Base-by-base conservation (phyloP, 2,888 invertebrate genomes). In the Pandemis cinnamomeana region DNA sequence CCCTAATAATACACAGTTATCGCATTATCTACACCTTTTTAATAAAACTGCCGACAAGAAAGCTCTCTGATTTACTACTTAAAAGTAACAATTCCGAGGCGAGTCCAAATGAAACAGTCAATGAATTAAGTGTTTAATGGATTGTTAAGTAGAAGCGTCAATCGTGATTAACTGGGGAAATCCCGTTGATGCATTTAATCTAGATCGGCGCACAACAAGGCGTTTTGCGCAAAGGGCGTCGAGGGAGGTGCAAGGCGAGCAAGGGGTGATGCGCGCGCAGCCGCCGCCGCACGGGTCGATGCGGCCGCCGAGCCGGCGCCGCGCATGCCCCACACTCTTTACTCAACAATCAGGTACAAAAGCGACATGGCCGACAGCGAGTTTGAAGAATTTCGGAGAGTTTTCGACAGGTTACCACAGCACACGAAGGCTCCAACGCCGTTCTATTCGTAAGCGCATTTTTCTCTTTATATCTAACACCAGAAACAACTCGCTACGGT, bases 321-420 rank as follows among this genome's bases (percentile, higher is more conserved):
- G 89, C 91, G 93, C 93, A 90, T 91, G 92, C 90, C 90, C 77
- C 75, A 79, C 80, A 76, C 79, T 82, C 80, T 83, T 78, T 82
- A 80, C 79, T 81, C 80, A 81, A 96, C 97, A 93, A 97, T 97
- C 97, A 97, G 97, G 86, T 90, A 91, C 86, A 86, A 87, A 87
- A 92, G 87, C 95, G 95, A 95, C 94, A 98, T 98, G 98, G 98
- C 98, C 86, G 98, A 98, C 95, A 97, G 96, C 90, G 98, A 98
- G 94, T 98, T 97, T 94, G 98, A 98, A 93, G 97, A 98, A 95
- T 98, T 98, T 95, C 96, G 97, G 85, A 96, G 97, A 85, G 96
- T 96, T 89, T 98, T 97, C 91, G 97, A 98, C 85, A 96, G 96
- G 92, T 94, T 97, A 89, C 96, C 97, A 76, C 97, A 97, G 87